These are phyloP conservation scores for Pseudococcus jackbeardsleyi DNA, from an alignment of 2,888 invertebrate genomes.

Conservation along the genomic window DNA sequence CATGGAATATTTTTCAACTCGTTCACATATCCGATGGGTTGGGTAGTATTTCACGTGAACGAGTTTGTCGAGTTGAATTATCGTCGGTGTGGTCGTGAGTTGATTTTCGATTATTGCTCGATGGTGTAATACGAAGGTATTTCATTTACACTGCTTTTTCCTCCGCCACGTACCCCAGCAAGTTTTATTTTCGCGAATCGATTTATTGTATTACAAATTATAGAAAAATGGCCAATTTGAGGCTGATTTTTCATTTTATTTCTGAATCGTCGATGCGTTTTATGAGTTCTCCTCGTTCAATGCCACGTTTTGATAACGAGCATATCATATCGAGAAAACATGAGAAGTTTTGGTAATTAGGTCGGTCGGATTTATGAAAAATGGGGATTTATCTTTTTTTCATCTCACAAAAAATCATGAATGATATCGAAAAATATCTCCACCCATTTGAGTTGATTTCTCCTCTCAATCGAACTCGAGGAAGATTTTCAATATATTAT, in stretches of 20 bases:
- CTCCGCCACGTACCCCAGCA: not conserved
- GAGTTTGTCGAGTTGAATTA: slow-evolving; percentile 23
- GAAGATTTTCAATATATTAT: too few relatives aligned
- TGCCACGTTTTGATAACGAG: not conserved
- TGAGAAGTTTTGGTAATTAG: not conserved
- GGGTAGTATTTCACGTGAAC: not conserved
- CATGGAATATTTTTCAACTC: slow-evolving; percentile 3
- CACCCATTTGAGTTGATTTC: not conserved
- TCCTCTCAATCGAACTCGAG: too few relatives aligned
- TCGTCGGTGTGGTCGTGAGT: slow-evolving; percentile 4
- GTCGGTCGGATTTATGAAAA: not conserved
- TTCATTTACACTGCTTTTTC: not conserved
- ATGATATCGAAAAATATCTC: not conserved
- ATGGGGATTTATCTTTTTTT: not conserved
- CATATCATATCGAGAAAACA: not conserved
- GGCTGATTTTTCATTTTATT: not conserved
- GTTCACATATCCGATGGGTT: not conserved
- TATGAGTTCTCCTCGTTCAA: not conserved
- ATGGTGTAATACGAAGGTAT: not conserved
- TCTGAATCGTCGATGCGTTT: not conserved
- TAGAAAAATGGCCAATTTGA: not conserved
- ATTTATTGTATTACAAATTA: not conserved
- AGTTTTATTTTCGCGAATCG: not conserved
- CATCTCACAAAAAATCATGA: not conserved
- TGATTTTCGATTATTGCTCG: not conserved